Percentiles rank a stretch among this genome's conserved stretches.
Evolutionary conservation across 2,888 invertebrate genomes (phyloP).

Genomic region (Hemicrepidius hirtus): DNA sequence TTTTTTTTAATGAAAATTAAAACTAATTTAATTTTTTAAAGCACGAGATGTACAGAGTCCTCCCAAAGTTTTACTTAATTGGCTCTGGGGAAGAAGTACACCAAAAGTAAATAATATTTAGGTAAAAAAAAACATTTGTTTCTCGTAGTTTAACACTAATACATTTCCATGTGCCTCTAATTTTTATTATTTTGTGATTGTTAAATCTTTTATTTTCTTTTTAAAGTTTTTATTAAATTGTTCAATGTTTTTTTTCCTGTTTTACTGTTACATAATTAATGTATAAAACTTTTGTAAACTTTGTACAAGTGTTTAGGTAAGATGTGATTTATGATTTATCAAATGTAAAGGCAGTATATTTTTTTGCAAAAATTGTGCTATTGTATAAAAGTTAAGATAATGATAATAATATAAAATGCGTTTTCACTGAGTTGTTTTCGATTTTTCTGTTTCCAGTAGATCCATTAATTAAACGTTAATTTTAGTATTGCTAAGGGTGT

Average conservation of each 20-base stretch:
- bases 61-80: slow-evolving; percentile 85
- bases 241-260: background rate
- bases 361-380: slow-evolving; percentile 15
- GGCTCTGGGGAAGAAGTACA: slow-evolving; percentile 86
- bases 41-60: slow-evolving; percentile 88
- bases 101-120: slow-evolving; percentile 71
- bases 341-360: slow-evolving; percentile 26
- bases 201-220: slow-evolving; percentile 23
- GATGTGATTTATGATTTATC: slow-evolving; percentile 24
- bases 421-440: background rate
- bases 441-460: background rate
- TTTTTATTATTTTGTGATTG: slow-evolving; percentile 19
- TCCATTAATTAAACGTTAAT: no score
- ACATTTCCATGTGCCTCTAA: slow-evolving; percentile 28
- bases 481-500: no score
- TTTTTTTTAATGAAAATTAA: background rate
- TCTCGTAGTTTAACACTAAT: slow-evolving; percentile 13
- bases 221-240: slow-evolving; percentile 15
- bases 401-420: slow-evolving; percentile 11
- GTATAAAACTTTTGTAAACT: slow-evolving; percentile 49
- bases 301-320: slow-evolving; percentile 46
- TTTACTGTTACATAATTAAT: slow-evolving; percentile 18
- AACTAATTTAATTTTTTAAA: slow-evolving; percentile 72
- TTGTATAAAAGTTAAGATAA: slow-evolving; percentile 1
- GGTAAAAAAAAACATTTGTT: slow-evolving; percentile 8